These are phyloP conservation scores for Pharmacophagus antenor DNA, from an alignment of 2,888 invertebrate species.

Conservation along the genomic window DNA sequence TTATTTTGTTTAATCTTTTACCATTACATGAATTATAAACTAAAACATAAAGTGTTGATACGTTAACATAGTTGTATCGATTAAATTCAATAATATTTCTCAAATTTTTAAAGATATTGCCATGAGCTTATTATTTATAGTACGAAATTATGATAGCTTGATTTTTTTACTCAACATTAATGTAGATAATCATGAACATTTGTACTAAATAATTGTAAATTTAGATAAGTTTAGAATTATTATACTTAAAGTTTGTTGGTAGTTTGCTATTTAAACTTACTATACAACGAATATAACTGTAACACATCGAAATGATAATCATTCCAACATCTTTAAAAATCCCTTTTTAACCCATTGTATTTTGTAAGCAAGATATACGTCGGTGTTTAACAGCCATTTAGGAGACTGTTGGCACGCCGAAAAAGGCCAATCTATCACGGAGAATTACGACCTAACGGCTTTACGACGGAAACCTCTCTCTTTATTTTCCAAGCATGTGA, in stretches of 20 bases:
- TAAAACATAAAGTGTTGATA: too few species aligned
- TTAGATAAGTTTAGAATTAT: too few species aligned
- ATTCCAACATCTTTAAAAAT: neutral
- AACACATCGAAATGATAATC: neutral
- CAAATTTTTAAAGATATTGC: neutral
- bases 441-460: conserved; percentile 57
- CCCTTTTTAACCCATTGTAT: conserved; percentile 4
- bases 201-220: too few species aligned
- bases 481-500: conserved; percentile 18
- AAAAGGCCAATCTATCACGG: conserved; percentile 70
- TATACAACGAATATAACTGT: neutral
- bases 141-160: too few species aligned
- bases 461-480: conserved; percentile 23
- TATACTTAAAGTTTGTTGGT: too few species aligned
- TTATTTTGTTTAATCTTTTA: too few species aligned
- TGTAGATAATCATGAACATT: neutral
- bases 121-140: neutral
- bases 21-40: too few species aligned
- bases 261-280: neutral
- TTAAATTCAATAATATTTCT: neutral
- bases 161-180: neutral
- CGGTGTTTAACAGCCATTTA: conserved; percentile 46
- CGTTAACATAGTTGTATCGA: too few species aligned
- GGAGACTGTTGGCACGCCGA: conserved; percentile 69
- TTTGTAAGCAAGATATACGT: conserved; percentile 18